These are phyloP conservation scores for Asobara japonica DNA, from an alignment of 1,140 invertebrate genomes.

Conservation along the genomic window DNA sequence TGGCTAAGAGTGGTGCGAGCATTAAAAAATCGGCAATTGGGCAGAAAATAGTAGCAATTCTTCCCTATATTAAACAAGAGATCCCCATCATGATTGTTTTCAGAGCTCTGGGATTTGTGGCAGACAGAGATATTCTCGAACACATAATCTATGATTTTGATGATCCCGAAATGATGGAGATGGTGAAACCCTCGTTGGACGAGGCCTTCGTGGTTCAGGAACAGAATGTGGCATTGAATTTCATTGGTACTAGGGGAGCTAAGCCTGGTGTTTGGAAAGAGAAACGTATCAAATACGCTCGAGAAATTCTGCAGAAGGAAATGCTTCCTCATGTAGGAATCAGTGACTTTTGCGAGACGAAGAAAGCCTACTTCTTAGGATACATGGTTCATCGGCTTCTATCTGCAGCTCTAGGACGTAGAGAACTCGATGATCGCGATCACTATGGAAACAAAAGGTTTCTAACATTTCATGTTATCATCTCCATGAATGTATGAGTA, in stretches of 20 bases:
- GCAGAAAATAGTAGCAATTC: constrained; percentile 95
- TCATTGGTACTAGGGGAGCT: constrained; percentile 96
- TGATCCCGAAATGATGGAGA: constrained; percentile 99
- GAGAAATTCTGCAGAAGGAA: constrained; percentile 99
- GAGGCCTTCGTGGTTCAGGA: constrained; percentile 99
- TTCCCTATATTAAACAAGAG: constrained; percentile 99
- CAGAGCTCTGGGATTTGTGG: constrained; percentile 95
- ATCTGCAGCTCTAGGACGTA: constrained; percentile 90
- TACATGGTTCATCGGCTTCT: constrained; percentile 99
- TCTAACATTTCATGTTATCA: too few relatives aligned
- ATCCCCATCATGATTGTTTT: constrained; percentile 99
- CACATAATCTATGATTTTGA: constrained; percentile 99
- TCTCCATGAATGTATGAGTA: too few relatives aligned
- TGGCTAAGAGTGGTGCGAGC: constrained; percentile 92
- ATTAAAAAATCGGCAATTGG: constrained; percentile 98
- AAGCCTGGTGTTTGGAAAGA: constrained; percentile 97
- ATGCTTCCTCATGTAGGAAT: constrained; percentile 99
- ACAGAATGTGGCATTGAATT: constrained; percentile 97
- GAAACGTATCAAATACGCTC: constrained; percentile 98
- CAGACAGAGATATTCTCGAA: constrained; percentile 97
- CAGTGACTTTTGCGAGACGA: constrained; percentile 99
- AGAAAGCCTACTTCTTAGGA: constrained; percentile 97
- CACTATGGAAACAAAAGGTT: constrained; percentile 98
- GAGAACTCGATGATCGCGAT: constrained; percentile 98
- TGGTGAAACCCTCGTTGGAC: constrained; percentile 98